Conservation (phyloP, 2,888 invertebrate genomes). For the Drosophila seclusa region DNA sequence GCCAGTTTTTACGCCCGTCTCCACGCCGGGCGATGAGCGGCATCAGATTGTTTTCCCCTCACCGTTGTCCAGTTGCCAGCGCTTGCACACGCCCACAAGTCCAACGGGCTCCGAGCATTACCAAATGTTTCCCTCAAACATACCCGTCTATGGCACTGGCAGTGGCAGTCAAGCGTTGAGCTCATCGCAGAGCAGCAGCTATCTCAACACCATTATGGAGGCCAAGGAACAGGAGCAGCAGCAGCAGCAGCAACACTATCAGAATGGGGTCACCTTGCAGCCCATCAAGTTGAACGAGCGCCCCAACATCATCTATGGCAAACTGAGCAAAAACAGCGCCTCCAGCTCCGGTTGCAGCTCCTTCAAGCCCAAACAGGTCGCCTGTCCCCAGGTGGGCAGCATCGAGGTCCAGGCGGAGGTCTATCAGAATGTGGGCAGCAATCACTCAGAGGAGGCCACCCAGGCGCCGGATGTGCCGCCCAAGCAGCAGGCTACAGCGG, state of each 20-base stretch:
- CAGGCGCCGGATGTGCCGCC: constrained; percentile 20
- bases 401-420: constrained; percentile 83
- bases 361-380: constrained; percentile 82
- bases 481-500: constrained; percentile 23
- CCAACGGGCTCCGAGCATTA: constrained; percentile 83
- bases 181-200: constrained; percentile 80
- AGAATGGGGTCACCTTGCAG: constrained; percentile 81
- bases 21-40: constrained; percentile 84
- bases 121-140: constrained; percentile 85
- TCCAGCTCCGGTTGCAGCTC: constrained; percentile 80
- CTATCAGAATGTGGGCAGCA: constrained; percentile 78
- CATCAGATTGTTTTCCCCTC: constrained; percentile 83
- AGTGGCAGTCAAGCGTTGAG: constrained; percentile 75
- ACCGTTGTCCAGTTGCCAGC: constrained; percentile 79
- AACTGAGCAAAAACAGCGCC: constrained; percentile 77
- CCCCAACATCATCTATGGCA: constrained; percentile 83
- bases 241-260: constrained; percentile 69
- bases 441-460: constrained; percentile 37
- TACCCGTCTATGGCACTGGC: constrained; percentile 82
- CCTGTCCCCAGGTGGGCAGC: constrained; percentile 75
- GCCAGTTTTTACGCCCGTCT: constrained; percentile 84
- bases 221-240: constrained; percentile 82
- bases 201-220: constrained; percentile 84
- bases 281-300: constrained; percentile 84
- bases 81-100: constrained; percentile 83